phyloP scores from a whole-genome alignment of 2,113 vertebrate genomes.

The Thunnus thynnus region DNA sequence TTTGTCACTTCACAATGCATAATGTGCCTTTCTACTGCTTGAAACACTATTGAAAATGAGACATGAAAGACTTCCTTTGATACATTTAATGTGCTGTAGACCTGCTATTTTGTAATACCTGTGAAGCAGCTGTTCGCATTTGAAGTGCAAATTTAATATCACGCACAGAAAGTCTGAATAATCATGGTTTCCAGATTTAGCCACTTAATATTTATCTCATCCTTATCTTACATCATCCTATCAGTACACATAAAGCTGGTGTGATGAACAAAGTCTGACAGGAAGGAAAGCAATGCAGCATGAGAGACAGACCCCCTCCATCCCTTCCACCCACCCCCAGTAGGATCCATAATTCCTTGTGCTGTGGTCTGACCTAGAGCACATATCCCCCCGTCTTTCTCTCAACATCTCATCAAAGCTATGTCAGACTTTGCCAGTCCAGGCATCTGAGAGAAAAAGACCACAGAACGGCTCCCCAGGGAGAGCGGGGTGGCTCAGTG shows the following conservation, averaged over 20 bases:
- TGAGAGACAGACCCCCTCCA: not conserved
- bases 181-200: slow-evolving; percentile 66
- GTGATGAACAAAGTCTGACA: slow-evolving; percentile 58
- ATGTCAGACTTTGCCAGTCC: slow-evolving; percentile 59
- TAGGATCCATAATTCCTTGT: slow-evolving; percentile 57
- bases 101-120: slow-evolving; percentile 63
- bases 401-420: slow-evolving; percentile 76
- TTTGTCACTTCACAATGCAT: slow-evolving; percentile 68
- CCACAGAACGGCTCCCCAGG: slow-evolving; percentile 51
- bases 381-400: slow-evolving; percentile 39
- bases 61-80: slow-evolving; percentile 71
- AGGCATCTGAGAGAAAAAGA: slow-evolving; percentile 66
- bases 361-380: slow-evolving; percentile 66
- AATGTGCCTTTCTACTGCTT: slow-evolving; percentile 32
- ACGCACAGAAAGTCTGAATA: slow-evolving; percentile 40
- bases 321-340: not conserved
- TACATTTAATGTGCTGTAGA: slow-evolving; percentile 59
- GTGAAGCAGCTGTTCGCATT: slow-evolving; percentile 62
- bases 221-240: slow-evolving; percentile 49
- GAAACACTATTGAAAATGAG: slow-evolving; percentile 63
- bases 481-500: slow-evolving; percentile 64
- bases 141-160: slow-evolving; percentile 75
- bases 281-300: slow-evolving; percentile 43
- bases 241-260: slow-evolving; percentile 18
- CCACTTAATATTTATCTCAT: slow-evolving; percentile 59